Percentiles rank a stretch among this genome's conserved stretches.
Evolutionary conservation across 2,888 invertebrate species (phyloP).

Genomic region (Spisula solida): DNA sequence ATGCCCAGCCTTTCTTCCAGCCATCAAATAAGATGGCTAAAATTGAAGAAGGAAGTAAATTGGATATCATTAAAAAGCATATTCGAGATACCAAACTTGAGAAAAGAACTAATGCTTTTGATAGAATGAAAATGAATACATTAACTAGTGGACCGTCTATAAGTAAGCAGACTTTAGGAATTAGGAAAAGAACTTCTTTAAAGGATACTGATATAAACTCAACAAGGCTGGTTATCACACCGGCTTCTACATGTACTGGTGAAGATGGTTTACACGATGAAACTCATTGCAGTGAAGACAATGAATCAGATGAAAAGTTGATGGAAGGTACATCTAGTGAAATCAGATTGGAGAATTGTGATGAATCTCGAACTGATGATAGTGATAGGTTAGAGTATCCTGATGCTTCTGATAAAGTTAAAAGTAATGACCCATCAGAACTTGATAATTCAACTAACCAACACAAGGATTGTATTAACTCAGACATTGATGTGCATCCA

Average conservation of each 20-base stretch:
- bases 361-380: not conserved
- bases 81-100: constrained; percentile 33
- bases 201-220: not conserved
- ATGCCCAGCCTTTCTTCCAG: constrained; percentile 78
- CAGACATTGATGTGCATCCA: not conserved
- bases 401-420: not conserved
- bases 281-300: not conserved
- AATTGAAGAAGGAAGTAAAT: constrained; percentile 49
- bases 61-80: constrained; percentile 63
- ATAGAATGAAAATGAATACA: constrained; percentile 51
- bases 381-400: not conserved
- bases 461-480: not conserved
- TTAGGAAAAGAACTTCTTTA: constrained; percentile 49
- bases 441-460: not conserved
- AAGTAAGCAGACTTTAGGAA: constrained; percentile 53
- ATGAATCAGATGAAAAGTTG: not conserved
- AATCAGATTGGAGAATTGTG: not conserved
- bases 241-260: not conserved
- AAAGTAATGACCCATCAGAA: not conserved
- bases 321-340: not conserved
- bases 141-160: constrained; percentile 36
- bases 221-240: not conserved
- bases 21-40: constrained; percentile 40
- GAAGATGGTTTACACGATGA: not conserved
- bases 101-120: constrained; percentile 54